Conservation (phyloP, 2,797 vertebrate species). For the Emydoidea blandingii region DNA sequence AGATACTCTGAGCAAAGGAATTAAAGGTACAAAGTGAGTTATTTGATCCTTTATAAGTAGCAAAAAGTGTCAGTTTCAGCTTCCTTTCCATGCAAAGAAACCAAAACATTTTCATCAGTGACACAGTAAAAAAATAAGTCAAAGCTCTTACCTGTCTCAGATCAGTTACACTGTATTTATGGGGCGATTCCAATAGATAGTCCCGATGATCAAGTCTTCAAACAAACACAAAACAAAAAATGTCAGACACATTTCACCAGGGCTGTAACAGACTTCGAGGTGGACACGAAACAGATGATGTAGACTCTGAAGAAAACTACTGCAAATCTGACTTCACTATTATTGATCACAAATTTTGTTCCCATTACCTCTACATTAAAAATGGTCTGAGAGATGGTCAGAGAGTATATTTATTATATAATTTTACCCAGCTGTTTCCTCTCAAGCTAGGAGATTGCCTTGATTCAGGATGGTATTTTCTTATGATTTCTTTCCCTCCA, state of each 20-base stretch:
- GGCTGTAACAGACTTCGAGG: neutral
- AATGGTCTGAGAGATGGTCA: constrained; percentile 1
- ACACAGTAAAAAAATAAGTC: accelerated
- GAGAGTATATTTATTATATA: neutral
- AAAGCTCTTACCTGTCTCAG: constrained; percentile 79
- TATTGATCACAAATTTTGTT: neutral
- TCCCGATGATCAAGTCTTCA: constrained; percentile 89
- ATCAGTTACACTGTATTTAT: constrained; percentile 92
- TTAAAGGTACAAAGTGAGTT: neutral
- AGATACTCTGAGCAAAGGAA: neutral
- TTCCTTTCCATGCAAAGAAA: neutral
- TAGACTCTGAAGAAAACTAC: neutral
- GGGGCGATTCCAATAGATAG: constrained; percentile 91
- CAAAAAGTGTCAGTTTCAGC: accelerated
- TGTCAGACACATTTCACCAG: neutral
- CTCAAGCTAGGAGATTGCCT: constrained; percentile 32
- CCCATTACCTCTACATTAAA: neutral
- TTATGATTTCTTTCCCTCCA: constrained; percentile 10
- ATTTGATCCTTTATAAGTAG: neutral
- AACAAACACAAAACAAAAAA: constrained; percentile 53
- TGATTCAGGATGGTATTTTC: constrained; percentile 41
- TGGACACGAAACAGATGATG: neutral
- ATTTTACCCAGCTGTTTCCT: constrained; percentile 66
- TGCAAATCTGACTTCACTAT: neutral
- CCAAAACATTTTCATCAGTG: accelerated